A percentile compares a stretch with the other conserved stretches of the same genome.
Evolutionary conservation across 2,888 invertebrate species (phyloP).

Genomic region (Miltochrista miniata): DNA sequence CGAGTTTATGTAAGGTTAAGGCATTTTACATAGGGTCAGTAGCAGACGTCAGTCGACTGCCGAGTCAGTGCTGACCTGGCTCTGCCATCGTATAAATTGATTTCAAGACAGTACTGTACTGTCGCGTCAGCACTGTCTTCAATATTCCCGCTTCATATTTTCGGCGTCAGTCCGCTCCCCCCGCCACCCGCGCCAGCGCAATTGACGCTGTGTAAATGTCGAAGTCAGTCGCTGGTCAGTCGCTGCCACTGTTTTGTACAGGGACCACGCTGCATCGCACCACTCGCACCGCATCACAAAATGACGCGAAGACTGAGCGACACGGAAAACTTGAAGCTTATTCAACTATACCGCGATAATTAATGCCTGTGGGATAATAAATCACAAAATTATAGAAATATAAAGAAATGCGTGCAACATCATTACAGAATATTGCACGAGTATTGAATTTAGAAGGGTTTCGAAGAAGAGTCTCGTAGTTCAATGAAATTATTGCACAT

Average conservation of each 20-base stretch:
- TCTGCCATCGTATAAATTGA: background rate
- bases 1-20: too few relatives aligned
- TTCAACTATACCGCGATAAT: slow-evolving; percentile 9
- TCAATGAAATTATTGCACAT: too few relatives aligned
- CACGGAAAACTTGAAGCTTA: slow-evolving; percentile 3
- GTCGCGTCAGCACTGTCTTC: background rate
- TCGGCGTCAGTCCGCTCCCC: slow-evolving; percentile 3
- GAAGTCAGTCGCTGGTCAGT: background rate
- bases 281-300: too few relatives aligned
- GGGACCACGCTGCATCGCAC: background rate
- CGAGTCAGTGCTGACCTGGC: background rate
- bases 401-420: background rate
- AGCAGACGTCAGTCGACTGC: too few relatives aligned
- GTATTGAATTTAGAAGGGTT: slow-evolving; percentile 1
- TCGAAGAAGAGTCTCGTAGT: too few relatives aligned
- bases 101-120: background rate
- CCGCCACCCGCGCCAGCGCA: slow-evolving; percentile 6
- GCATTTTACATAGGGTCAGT: too few relatives aligned
- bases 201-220: slow-evolving; percentile 5
- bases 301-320: too few relatives aligned
- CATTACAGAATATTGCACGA: background rate
- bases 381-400: slow-evolving; percentile 2
- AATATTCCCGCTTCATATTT: background rate
- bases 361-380: slow-evolving; percentile 8
- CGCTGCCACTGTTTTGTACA: slow-evolving; percentile 6